Base-by-base conservation (phyloP, 2,113 vertebrate genomes). In the Dendrocopos noguchii region DNA sequence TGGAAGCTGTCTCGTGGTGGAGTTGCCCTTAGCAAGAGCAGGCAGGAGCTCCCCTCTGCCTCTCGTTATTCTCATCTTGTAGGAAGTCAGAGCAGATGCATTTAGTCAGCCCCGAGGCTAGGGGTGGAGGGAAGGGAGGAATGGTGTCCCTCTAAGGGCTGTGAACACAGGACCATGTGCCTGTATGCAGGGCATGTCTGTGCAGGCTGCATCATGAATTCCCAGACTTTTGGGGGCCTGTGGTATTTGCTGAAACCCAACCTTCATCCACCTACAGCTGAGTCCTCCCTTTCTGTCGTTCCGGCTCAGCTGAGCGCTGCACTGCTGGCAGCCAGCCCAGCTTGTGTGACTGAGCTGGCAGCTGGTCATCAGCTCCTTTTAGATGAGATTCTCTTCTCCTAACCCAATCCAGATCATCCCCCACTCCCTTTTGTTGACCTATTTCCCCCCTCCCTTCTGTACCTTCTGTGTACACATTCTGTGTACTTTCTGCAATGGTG, bases 201-300 rank as follows among this genome's bases (percentile, higher is more conserved):
- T 70, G 66, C 94, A 87, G 81, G 91, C 84, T 36, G 28, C 28
- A 34, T 56, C 21, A 6, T 80, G 89, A 93, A 96, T 95, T 96
- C 94, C 93, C 95, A 93, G 91, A 93, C 93, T 93, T 93, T 94
- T 89, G 95, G 93, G 95, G 96, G 95, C 95, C 96, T 94, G 94
- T 83, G 89, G 94, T 94, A 94, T 96, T 95, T 95, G 94, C 84
- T 96, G 96, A 96, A 96, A 93, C 93, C 79, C 87, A 96, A 87
- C 93, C 94, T 95, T 89, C 93, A 81, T 90, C 96, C 92, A 95
- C 93, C 94, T 96, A 87, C 95, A 93, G 88, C 95, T 29, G 80
- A 86, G 88, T 84, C 70, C 76, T 96, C 82, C 85, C 90, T 91
- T 91, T 74, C 86, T 87, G 68, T 91, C 34, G 6, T 94, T 91